Percentiles rank a stretch among this genome's conserved stretches.
Evolutionary conservation across 2,797 vertebrate genomes (phyloP).

Genomic region (Phoeniculus purpureus): DNA sequence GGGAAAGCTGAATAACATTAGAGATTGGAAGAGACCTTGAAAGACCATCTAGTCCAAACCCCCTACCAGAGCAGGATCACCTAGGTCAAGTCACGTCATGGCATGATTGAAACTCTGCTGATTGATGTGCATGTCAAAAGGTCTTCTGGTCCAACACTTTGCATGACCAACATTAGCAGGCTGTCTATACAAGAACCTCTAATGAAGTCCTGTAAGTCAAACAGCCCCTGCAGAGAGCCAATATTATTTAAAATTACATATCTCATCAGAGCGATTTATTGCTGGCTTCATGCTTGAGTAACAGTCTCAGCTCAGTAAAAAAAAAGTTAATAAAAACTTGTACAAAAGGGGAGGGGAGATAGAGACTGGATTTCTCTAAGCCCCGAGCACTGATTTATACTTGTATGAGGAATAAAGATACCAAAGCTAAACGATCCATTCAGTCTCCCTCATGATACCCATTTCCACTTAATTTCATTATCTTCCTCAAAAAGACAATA

Average conservation of each 20-base stretch:
- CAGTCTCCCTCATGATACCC: neutral
- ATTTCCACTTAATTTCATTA: no score
- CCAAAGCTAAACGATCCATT: neutral
- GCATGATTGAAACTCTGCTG: neutral
- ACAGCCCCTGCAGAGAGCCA: neutral
- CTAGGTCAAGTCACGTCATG: no score
- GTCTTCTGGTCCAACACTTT: neutral
- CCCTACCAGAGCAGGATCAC: no score
- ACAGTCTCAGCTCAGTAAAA: neutral
- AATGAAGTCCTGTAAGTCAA: neutral
- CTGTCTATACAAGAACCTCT: neutral
- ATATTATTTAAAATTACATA: slow-evolving; percentile 23
- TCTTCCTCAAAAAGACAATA: neutral
- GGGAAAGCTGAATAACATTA: neutral
- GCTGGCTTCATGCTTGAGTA: neutral
- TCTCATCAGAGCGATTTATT: neutral
- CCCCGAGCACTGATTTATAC: neutral
- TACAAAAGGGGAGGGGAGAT: neutral
- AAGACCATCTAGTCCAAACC: no score
- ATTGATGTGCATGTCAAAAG: neutral
- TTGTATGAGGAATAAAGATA: neutral
- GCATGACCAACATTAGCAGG: neutral
- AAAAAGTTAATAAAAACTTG: neutral
- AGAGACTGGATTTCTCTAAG: neutral
- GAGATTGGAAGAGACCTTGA: no score